Evolutionary conservation across 2,888 invertebrate genomes (phyloP), one percentile per base, ranked within the genome.

Genomic region (Listrodromus nycthemerus): DNA sequence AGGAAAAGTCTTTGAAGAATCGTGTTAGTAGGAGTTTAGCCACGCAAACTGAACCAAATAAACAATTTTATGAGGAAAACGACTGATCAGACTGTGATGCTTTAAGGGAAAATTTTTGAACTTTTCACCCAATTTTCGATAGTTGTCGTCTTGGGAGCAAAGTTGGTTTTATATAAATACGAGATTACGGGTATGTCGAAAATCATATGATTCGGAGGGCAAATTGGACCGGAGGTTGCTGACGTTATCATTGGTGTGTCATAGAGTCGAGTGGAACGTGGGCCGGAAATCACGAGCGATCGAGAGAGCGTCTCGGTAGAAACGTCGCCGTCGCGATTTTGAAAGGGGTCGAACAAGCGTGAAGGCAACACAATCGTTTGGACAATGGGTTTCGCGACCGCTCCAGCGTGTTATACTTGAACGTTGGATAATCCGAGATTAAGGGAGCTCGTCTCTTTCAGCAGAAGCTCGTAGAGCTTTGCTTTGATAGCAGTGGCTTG

Each of bases 341-440:
- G n/a, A 27, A 41, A 45, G 58, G 27, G 41, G 6, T 21, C 61
- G 45, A 73, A 73, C 58, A 24, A 58, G 73, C 58, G 73, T 61
- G 58, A 73, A 73, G n/a, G 45, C 5, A 45, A 45, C n/a, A 30
- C 71, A 55, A 71, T 58, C 73, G 73, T 73, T 73, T 73, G 55
- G 50, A 73, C 73, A 73, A 73, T 73, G 61, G 41, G 61, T 16
- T 70, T 37, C 24, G 73, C n/a, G 73, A 27, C 45, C 61, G 13
- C 41, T 45, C 24, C 45, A 24, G 45, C 27, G 48, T 50, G 52
- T 69, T 77, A 52, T 70, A 30, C 77, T 69, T 61, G 69, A 69
- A 77, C 69, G 69, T 77, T 61, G 77, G 69, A 77, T 69, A 77
- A 77, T 77, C 77, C 69, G 45, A 70, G 77, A 77, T 77, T 77